These are phyloP conservation scores for Trematomus loennbergii DNA, from an alignment of 2,113 vertebrate species.

Conservation along the genomic window DNA sequence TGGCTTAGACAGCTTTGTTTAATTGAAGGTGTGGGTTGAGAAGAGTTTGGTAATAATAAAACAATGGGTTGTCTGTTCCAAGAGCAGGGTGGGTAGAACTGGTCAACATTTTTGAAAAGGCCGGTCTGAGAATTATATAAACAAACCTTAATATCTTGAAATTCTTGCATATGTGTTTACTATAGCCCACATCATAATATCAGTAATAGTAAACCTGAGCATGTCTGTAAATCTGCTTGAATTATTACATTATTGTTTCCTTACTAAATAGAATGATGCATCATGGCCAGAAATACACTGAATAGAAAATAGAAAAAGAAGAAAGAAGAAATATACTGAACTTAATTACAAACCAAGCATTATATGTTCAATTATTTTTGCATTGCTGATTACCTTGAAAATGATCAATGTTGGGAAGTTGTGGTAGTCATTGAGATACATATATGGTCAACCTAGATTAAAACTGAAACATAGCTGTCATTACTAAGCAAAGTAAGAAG, in stretches of 20 bases:
- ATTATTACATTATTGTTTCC: constrained; percentile 6
- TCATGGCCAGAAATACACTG: background rate
- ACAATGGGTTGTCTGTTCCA: constrained; percentile 68
- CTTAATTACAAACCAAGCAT: constrained; percentile 1
- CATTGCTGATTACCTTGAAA: background rate
- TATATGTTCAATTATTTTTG: constrained; percentile 3
- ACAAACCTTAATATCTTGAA: constrained; percentile 10
- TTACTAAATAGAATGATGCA: background rate
- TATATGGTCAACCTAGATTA: background rate
- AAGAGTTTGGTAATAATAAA: constrained; percentile 55
- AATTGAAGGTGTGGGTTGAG: constrained; percentile 52
- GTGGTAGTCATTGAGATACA: background rate
- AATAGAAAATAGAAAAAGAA: too few relatives aligned
- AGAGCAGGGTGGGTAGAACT: constrained; percentile 31
- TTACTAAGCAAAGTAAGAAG: background rate
- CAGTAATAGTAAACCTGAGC: background rate
- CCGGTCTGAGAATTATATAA: constrained; percentile 24
- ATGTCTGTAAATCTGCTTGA: background rate
- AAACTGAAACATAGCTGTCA: background rate
- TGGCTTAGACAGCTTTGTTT: constrained; percentile 52
- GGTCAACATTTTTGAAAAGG: constrained; percentile 32
- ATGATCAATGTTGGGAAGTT: background rate
- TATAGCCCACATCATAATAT: background rate
- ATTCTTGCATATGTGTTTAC: constrained; percentile 6
- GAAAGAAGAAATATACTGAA: background rate